Evolutionary conservation across 2,113 vertebrate genomes (phyloP), one percentile per base, ranked within the genome.

Genomic region (Rhynchomys soricoides): DNA sequence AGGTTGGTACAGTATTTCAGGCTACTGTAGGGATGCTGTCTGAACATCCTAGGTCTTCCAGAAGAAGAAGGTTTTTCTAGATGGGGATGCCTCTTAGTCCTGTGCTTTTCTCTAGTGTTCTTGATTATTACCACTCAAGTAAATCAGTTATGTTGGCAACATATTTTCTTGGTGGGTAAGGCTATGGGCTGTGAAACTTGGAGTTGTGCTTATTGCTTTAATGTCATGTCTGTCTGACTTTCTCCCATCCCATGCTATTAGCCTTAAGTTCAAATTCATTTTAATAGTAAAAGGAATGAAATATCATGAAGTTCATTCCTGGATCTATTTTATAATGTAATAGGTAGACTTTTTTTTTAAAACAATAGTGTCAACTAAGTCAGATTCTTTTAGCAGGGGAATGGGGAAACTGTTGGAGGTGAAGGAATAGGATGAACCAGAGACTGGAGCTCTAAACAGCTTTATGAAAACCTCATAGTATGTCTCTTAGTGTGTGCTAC

Each of bases 231-330:
- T 68, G 34, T 93, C 92, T 88, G 37, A 66, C 52, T 34, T 50
- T 90, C 78, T 86, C 66, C 91, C 13, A 37, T 45, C 57, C 50
- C 0, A n/a, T 89, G 8, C 52, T 81, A 75, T 13, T 92, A 93
- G 78, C 79, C 57, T 78, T 92, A 81, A 81, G 70, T 92, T 96
- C 57, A 21, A 73, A 59, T 91, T 94, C 55, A 45, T 77, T 88
- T 92, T 82, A 91, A 55, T 81, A 57, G 26, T 74, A 90, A 82
- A 66, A 86, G 79, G 34, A 85, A 94, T 90, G 71, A 87, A 93
- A 31, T 92, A 75, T 93, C 91, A 45, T 43, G 66, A 96, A 95
- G 48, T 92, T 92, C 34, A 57, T 59, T 71, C 73, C 81, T n/a
- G 96, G 86, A 81, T 92, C 40, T 90, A 52, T 71, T 89, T 74